These are phyloP conservation scores for Sebastes wilsoni DNA, from an alignment of 2,797 vertebrate species.

Conservation along the genomic window DNA sequence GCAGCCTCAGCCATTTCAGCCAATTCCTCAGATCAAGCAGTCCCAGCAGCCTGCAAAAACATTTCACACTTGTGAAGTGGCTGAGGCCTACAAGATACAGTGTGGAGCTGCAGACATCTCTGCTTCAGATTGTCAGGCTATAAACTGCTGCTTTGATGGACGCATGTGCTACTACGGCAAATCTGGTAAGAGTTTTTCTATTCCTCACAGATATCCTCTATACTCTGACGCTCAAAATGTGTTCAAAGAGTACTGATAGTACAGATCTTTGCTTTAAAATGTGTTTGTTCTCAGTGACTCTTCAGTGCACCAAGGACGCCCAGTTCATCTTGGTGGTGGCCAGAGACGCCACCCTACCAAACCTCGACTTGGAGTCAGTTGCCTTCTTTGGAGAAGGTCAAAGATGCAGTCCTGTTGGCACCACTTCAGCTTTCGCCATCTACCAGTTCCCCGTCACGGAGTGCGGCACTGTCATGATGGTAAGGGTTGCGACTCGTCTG, in stretches of 20 bases:
- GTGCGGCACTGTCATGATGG: conserved; percentile 68
- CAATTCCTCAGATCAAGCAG: not conserved
- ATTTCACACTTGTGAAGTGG: conserved; percentile 60
- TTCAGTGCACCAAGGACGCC: conserved; percentile 79
- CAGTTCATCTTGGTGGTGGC: conserved; percentile 76
- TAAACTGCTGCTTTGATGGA: conserved; percentile 77
- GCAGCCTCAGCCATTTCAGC: not conserved
- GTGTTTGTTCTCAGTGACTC: conserved; percentile 63
- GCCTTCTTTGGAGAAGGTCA: conserved; percentile 42
- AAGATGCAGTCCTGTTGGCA: conserved; percentile 54
- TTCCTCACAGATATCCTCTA: not conserved
- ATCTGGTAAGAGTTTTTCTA: conserved; percentile 52
- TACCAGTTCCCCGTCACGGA: conserved; percentile 76
- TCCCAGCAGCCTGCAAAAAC: not conserved
- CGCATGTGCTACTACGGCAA: conserved; percentile 73
- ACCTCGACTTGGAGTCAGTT: conserved; percentile 53
- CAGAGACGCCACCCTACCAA: conserved; percentile 73
- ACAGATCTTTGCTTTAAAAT: not conserved
- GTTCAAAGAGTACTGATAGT: not conserved
- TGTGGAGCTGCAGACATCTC: conserved; percentile 56
- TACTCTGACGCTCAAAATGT: not conserved
- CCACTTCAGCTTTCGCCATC: conserved; percentile 68
- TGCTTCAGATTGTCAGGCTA: conserved; percentile 29
- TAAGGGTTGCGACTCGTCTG: conserved; percentile 22
- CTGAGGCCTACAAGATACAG: conserved; percentile 28